Conservation (phyloP, 2,888 invertebrate genomes). For the Tachina lurida region DNA sequence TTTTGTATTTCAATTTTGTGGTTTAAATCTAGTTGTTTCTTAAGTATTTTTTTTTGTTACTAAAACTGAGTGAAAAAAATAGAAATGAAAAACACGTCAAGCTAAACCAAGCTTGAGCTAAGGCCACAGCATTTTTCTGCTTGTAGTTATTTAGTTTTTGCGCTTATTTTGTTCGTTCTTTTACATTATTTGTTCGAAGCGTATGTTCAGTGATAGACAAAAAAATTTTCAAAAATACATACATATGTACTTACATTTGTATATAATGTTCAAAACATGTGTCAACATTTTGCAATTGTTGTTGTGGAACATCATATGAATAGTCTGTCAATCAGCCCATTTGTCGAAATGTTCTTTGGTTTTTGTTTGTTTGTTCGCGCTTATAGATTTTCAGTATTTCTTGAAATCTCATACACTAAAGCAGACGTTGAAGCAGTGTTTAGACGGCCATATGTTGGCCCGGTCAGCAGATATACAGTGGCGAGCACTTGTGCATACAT, state of each 20-base stretch:
- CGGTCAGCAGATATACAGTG: too few relatives aligned
- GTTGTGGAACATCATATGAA: slow-evolving; percentile 57
- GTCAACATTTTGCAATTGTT: slow-evolving; percentile 43
- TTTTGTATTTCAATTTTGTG: slow-evolving; percentile 44
- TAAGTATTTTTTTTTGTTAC: slow-evolving; percentile 30
- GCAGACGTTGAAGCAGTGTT: too few relatives aligned
- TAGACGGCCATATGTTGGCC: too few relatives aligned
- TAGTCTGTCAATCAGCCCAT: slow-evolving; percentile 19
- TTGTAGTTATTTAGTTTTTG: slow-evolving; percentile 45
- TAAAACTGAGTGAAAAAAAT: slow-evolving; percentile 40
- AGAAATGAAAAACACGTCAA: slow-evolving; percentile 44
- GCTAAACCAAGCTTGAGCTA: slow-evolving; percentile 33
- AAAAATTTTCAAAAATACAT: background rate
- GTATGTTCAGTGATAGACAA: slow-evolving; percentile 4
- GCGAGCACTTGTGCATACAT: too few relatives aligned
- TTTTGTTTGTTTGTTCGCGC: background rate
- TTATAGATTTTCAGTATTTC: background rate
- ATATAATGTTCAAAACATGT: background rate
- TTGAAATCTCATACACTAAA: background rate
- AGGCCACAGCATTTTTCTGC: slow-evolving; percentile 25
- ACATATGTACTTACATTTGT: background rate
- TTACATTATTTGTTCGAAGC: background rate
- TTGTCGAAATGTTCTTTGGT: background rate
- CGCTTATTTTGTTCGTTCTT: slow-evolving; percentile 31
- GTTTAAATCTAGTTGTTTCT: slow-evolving; percentile 44